phyloP scores from a whole-genome alignment of 2,888 invertebrate genomes.

The Leucozona laternaria region DNA sequence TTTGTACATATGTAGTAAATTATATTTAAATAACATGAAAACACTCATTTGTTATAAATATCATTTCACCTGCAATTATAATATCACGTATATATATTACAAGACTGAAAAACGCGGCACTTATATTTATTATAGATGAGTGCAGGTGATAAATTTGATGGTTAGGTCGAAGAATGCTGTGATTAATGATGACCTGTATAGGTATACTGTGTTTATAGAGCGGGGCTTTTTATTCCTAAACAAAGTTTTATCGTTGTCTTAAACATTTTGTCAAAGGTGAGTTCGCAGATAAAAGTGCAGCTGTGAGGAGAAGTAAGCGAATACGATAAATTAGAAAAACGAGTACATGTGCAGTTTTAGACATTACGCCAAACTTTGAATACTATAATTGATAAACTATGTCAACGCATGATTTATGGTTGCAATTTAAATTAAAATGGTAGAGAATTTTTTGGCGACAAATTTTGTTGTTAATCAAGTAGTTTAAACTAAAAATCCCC shows the following conservation, averaged over 20 bases:
- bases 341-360: neutral
- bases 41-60: constrained; percentile 52
- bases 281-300: constrained; percentile 13
- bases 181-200: constrained; percentile 42
- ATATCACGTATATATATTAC: constrained; percentile 13
- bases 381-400: constrained; percentile 5
- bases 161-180: constrained; percentile 34
- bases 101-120: neutral
- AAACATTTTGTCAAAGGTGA: constrained; percentile 48
- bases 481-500: neutral
- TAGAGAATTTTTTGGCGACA: constrained; percentile 8
- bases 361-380: neutral
- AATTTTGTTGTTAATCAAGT: neutral
- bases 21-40: constrained; percentile 68
- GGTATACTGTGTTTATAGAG: constrained; percentile 8
- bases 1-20: constrained; percentile 48
- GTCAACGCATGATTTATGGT: constrained; percentile 2
- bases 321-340: neutral
- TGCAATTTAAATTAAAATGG: neutral
- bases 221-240: constrained; percentile 4
- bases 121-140: constrained; percentile 19
- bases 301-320: neutral
- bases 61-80: constrained; percentile 60
- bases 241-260: constrained; percentile 18
- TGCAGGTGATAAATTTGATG: constrained; percentile 52